Conservation (phyloP, 2,797 vertebrate genomes). For the Sebastes minor region DNA sequence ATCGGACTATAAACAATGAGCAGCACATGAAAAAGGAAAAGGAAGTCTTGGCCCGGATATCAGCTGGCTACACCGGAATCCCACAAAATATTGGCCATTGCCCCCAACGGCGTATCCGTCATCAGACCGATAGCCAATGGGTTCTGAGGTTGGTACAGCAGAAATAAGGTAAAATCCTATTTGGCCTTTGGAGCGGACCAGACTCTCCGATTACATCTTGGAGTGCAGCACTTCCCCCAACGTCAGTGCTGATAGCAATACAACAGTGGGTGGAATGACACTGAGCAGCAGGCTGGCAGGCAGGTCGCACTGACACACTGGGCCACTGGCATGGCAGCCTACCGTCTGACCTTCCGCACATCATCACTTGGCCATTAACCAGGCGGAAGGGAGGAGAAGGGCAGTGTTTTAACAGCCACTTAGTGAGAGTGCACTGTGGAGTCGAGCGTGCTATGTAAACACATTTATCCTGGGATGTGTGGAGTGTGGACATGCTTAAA, state of each 20-base stretch:
- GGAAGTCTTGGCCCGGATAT: background rate
- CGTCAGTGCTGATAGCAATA: constrained; percentile 25
- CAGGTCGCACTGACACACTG: constrained; percentile 20
- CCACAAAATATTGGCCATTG: background rate
- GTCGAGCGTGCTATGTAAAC: constrained; percentile 55
- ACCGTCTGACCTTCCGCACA: constrained; percentile 53
- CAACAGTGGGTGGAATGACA: constrained; percentile 36
- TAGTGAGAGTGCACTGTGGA: constrained; percentile 42
- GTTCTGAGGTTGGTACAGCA: background rate
- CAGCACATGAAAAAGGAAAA: background rate
- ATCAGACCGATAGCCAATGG: background rate
- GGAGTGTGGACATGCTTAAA: constrained; percentile 42
- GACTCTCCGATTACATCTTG: constrained; percentile 35
- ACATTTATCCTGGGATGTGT: constrained; percentile 46
- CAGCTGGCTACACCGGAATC: background rate
- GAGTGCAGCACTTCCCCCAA: constrained; percentile 17
- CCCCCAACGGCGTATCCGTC: no score
- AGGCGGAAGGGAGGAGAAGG: constrained; percentile 24
- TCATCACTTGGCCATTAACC: constrained; percentile 70
- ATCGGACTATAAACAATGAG: background rate
- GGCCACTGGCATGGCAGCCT: constrained; percentile 19
- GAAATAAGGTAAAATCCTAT: constrained; percentile 54
- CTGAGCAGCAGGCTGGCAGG: constrained; percentile 26
- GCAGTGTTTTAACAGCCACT: constrained; percentile 56
- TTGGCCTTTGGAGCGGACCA: constrained; percentile 47